These are phyloP conservation scores for Chaetorhynchus papuensis DNA, from an alignment of 2,113 vertebrate genomes.

Conservation along the genomic window DNA sequence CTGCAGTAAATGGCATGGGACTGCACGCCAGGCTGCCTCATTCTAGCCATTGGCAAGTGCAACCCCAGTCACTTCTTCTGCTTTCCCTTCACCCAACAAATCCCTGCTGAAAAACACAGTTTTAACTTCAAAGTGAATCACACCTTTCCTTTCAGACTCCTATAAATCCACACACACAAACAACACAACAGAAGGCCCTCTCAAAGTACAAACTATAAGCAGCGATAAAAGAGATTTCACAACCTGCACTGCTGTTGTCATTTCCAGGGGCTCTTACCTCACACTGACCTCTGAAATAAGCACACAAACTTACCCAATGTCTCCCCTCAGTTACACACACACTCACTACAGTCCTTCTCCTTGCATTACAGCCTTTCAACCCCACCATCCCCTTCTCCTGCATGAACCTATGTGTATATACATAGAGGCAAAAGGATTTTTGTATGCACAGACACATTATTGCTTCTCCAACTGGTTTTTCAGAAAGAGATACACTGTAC, in stretches of 20 bases:
- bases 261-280: slow-evolving; percentile 41
- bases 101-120: background rate
- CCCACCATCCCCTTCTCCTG: background rate
- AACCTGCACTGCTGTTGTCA: background rate
- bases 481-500: background rate
- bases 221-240: background rate
- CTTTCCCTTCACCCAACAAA: background rate
- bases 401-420: fast-evolving
- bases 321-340: background rate
- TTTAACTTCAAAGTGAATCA: background rate
- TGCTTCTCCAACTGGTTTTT: background rate
- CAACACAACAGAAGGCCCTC: background rate
- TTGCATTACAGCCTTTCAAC: background rate
- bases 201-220: background rate
- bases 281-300: slow-evolving; percentile 19
- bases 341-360: background rate
- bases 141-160: background rate
- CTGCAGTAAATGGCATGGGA: background rate
- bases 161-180: background rate
- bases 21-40: background rate
- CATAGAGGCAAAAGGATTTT: background rate
- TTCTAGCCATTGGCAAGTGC: background rate
- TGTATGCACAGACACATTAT: background rate
- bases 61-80: background rate
- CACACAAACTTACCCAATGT: slow-evolving; percentile 34